A percentile compares a stretch with the other conserved stretches of the same genome.
phyloP scores from a whole-genome alignment of 2,797 vertebrate species.

The Sebastolobus altivelis region DNA sequence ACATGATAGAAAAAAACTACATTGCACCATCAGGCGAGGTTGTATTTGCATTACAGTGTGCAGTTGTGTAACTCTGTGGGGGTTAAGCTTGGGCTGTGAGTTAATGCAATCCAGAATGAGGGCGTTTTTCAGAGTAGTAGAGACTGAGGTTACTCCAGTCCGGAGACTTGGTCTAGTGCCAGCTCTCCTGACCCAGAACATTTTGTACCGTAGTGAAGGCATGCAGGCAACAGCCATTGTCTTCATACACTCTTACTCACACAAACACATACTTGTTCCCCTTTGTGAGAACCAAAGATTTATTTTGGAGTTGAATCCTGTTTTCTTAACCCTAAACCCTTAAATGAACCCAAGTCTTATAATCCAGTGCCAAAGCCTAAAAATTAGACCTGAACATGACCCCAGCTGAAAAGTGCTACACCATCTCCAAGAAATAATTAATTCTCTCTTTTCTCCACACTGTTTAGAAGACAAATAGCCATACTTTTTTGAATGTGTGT shows the following conservation, averaged over 20 bases:
- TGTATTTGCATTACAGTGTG: conserved; percentile 13
- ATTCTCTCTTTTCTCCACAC: neutral
- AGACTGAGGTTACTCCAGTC: conserved; percentile 69
- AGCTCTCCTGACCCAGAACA: conserved; percentile 79
- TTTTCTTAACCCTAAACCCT: conserved; percentile 19
- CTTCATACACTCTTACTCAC: conserved; percentile 26
- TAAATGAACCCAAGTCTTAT: conserved; percentile 11
- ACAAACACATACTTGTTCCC: neutral
- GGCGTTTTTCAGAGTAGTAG: conserved; percentile 29
- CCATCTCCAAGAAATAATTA: conserved; percentile 8
- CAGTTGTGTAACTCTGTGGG: conserved; percentile 16
- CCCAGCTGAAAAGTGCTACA: conserved; percentile 7
- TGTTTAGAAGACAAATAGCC: neutral
- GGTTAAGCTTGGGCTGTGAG: conserved; percentile 22
- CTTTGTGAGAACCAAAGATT: conserved; percentile 18
- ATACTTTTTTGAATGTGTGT: neutral
- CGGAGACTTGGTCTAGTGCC: conserved; percentile 67
- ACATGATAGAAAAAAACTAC: neutral
- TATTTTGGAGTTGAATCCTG: conserved; percentile 7
- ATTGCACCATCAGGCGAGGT: neutral
- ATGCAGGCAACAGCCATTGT: conserved; percentile 63
- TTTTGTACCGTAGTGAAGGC: conserved; percentile 68
- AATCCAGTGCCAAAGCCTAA: neutral
- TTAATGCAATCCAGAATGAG: conserved; percentile 32
- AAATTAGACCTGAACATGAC: conserved; percentile 10